Conservation (phyloP, 2,797 vertebrate genomes). For the Heliangelus exortis region DNA sequence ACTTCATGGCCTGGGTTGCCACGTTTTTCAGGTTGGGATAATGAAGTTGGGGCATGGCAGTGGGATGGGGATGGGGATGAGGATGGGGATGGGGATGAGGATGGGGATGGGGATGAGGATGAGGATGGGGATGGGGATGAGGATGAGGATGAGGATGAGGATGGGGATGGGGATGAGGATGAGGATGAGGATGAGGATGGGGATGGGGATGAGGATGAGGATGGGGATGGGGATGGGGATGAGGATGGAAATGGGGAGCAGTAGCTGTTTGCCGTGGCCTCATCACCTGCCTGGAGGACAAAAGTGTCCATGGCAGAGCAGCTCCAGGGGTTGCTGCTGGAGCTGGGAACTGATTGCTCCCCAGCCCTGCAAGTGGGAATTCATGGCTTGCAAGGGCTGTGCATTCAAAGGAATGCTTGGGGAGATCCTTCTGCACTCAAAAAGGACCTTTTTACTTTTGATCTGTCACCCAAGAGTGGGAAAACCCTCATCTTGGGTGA, state of each 20-base stretch:
- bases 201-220: not conserved
- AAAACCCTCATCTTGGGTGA: not conserved
- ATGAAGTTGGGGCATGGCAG: not conserved
- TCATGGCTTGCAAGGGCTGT: not conserved
- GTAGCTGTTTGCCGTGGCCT: not conserved
- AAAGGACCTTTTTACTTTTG: not conserved
- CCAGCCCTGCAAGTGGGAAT: not conserved
- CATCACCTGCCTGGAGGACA: not conserved
- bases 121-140: too few species aligned
- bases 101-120: too few species aligned
- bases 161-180: too few species aligned
- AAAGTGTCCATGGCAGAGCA: not conserved
- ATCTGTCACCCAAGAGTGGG: rapidly evolving
- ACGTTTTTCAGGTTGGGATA: not conserved
- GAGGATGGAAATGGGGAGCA: not conserved
- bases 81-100: not conserved
- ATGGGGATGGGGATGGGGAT: not conserved
- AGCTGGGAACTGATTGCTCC: not conserved
- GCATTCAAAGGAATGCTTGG: not conserved
- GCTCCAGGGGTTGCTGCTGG: not conserved
- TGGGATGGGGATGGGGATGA: rapidly evolving
- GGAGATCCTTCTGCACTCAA: not conserved
- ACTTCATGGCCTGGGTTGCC: not conserved
- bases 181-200: not conserved
- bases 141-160: too few species aligned